Evolutionary conservation across 1,140 invertebrate species (phyloP).

Genomic region (Achroia grisella): DNA sequence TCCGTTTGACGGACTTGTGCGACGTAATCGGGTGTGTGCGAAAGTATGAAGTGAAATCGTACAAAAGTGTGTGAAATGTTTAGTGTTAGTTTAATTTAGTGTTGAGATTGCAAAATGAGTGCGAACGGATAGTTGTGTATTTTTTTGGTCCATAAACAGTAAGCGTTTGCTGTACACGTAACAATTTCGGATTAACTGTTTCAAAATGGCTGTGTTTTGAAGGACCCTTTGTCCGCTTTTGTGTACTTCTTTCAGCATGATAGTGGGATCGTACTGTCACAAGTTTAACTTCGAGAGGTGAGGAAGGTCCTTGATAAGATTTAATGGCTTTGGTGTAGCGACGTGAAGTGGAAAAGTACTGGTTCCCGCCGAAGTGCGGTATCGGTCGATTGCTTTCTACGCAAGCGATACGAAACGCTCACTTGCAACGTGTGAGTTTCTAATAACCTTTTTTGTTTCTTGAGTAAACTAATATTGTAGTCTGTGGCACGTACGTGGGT

Average conservation of each 20-base stretch:
- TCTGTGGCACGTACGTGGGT: constrained; percentile 12
- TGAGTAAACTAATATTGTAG: constrained; percentile 21
- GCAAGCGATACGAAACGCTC: constrained; percentile 49
- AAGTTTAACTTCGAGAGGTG: constrained; percentile 67
- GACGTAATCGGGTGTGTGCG: constrained; percentile 69
- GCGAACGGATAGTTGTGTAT: constrained; percentile 61
- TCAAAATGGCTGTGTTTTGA: constrained; percentile 75
- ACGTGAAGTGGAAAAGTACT: constrained; percentile 59
- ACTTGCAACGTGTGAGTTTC: constrained; percentile 63
- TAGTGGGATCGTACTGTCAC: constrained; percentile 67
- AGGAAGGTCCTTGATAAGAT: constrained; percentile 37
- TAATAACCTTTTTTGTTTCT: constrained; percentile 47
- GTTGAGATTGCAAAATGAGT: constrained; percentile 67
- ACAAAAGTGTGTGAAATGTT: constrained; percentile 72
- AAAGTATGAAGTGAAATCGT: constrained; percentile 73
- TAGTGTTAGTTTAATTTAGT: constrained; percentile 71
- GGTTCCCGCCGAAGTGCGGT: constrained; percentile 46
- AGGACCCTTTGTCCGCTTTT: constrained; percentile 73
- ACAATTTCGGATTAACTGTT: constrained; percentile 65
- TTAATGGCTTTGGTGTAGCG: constrained; percentile 22
- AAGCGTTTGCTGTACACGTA: constrained; percentile 54
- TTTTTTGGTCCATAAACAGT: constrained; percentile 39
- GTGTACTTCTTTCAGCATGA: constrained; percentile 68
- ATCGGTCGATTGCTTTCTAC: constrained; percentile 61
- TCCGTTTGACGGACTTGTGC: constrained; percentile 57